Evolutionary conservation across 2,888 invertebrate species (phyloP).

Genomic region (Drosophila phalerata): DNA sequence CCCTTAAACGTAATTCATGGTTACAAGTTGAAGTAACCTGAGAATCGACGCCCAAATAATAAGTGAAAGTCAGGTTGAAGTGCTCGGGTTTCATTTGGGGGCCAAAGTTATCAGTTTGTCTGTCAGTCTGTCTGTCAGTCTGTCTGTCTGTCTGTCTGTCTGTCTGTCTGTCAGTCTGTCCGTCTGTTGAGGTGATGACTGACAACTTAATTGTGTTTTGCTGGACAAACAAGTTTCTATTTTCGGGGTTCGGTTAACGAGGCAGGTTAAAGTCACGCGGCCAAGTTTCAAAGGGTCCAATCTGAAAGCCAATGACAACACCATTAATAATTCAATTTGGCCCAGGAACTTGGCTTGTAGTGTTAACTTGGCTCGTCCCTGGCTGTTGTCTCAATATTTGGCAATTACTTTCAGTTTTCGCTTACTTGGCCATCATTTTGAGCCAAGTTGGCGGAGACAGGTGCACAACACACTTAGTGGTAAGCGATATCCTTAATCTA

Average conservation of each 20-base stretch:
- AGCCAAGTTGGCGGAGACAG: constrained; percentile 17
- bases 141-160: not conserved
- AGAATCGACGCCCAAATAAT: constrained; percentile 17
- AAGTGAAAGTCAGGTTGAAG: constrained; percentile 6
- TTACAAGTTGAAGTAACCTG: not conserved
- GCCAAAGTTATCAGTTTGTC: not conserved
- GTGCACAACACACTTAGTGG: constrained; percentile 60
- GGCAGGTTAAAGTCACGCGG: constrained; percentile 63
- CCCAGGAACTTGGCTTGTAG: constrained; percentile 24
- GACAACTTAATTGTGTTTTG: constrained; percentile 74
- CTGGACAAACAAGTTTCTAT: constrained; percentile 67
- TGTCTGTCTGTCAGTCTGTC: not conserved
- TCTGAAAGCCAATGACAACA: constrained; percentile 71
- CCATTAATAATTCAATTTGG: constrained; percentile 78
- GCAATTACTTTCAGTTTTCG: constrained; percentile 75
- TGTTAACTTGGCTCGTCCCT: constrained; percentile 16
- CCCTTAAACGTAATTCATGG: not conserved
- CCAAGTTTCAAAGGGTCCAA: constrained; percentile 55
- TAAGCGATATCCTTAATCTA: constrained; percentile 79
- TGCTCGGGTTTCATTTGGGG: constrained; percentile 12
- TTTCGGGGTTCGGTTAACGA: constrained; percentile 35
- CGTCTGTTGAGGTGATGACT: constrained; percentile 55
- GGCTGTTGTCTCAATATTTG: constrained; percentile 75
- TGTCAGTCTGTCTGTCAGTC: not conserved
- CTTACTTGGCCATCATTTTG: constrained; percentile 8